Conservation (phyloP, 1,140 invertebrate species). For the Oscheius sp. region DNA sequence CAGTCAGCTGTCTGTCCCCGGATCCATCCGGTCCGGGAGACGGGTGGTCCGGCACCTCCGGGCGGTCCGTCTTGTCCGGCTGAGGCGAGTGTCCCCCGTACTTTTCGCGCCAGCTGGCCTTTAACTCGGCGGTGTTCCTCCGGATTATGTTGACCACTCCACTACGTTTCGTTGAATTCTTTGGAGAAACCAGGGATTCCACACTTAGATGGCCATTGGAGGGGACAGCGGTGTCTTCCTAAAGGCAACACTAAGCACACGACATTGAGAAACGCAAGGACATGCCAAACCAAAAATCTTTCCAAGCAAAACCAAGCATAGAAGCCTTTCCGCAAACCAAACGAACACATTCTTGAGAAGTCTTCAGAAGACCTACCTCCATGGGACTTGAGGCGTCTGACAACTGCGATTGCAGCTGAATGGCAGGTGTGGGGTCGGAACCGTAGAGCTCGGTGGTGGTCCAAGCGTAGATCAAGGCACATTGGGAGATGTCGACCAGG, state of each 20-base stretch:
- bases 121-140: conserved; percentile 38
- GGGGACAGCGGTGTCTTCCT: background rate
- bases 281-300: conserved; percentile 1
- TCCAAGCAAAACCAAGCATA: background rate
- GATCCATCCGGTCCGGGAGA: conserved; percentile 21
- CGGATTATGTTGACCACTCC: conserved; percentile 29
- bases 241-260: background rate
- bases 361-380: conserved; percentile 19
- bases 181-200: background rate
- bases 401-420: conserved; percentile 28
- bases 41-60: conserved; percentile 18
- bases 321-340: background rate
- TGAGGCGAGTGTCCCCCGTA: conserved; percentile 27
- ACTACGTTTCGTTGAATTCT: background rate
- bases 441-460: conserved; percentile 48
- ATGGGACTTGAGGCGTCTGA: conserved; percentile 21
- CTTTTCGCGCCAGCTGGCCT: conserved; percentile 26
- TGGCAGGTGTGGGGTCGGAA: conserved; percentile 44
- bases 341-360: background rate
- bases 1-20: conserved; percentile 5
- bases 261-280: background rate
- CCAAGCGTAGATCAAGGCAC: conserved; percentile 55
- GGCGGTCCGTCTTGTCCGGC: conserved; percentile 25
- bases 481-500: conserved; percentile 54
- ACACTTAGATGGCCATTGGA: background rate